Evolutionary conservation across 2,113 vertebrate species (phyloP), one percentile per base, ranked within the genome.

Genomic region (Crotalus helleri): DNA sequence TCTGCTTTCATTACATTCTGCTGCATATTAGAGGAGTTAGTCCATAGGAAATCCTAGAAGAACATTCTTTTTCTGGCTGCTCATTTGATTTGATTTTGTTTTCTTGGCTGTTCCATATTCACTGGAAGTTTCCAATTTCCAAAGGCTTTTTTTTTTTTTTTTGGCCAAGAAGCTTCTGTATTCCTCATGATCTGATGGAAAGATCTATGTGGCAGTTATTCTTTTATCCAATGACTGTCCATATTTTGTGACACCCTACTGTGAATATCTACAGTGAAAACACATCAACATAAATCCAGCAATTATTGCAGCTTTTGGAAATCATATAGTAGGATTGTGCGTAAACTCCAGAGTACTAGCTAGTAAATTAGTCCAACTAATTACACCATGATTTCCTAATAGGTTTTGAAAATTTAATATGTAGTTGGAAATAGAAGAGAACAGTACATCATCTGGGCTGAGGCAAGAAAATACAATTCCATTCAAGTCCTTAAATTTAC

Each of bases 371-470:
- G 91, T 2, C 88, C 92, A 13, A 13, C 93, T 96, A 97, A 97
- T 97, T 96, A 92, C 92, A 94, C 94, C 95, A 96, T 96, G 91
- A 89, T 69, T 95, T 97, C 97, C 96, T 96, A 95, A 96, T 96
- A 96, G 85, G 95, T 94, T 91, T 89, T 95, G 92, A 94, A 96
- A 96, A 96, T 87, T 89, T 94, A 96, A 95, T 97, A 92, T 92
- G 91, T 0, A 0, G 90, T 86, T 93, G 93, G 54, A 96, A 81
- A 95, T 91, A 91, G 92, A 91, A 51, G 95, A 81, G 74, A 81
- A 94, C 94, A 97, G 92, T 92, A 94, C 93, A 92, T 94, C 94
- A 93, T 96, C 95, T 90, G 94, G 92, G 94, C 94, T 89, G 90
- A 95, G 95, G 93, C 95, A 91, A 95, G 95, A 95, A 93, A 33